Evolutionary conservation across 1,140 invertebrate species (phyloP), one percentile per base, ranked within the genome.

Genomic region (Aphis craccivora): DNA sequence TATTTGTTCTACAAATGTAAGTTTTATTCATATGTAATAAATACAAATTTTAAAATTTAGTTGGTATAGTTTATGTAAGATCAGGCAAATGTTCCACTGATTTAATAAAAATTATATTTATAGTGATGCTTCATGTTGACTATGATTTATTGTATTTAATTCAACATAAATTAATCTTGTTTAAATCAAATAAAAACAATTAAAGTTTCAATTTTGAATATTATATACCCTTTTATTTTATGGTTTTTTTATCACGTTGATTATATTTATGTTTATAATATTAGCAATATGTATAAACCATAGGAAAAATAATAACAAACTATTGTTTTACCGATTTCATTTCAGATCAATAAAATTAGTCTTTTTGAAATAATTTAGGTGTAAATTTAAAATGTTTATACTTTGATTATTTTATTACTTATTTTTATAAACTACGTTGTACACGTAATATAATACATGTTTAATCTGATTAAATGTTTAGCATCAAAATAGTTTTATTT

Each of bases 231-330:
- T 18, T 81, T 37, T 40, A 40, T 40, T 83, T 40, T 22, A 23
- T 40, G n/a, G 40, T 83, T 83, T 83, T 11, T 35, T 40, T 40
- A 40, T 51, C 37, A 3, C 2, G 22, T 83, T 23, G 22, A 37
- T 83, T 18, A 83, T 76, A 76, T 76, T 76, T 37, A 40, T 83
- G 81, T 83, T 83, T 11, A 81, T 83, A 83, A 83, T 81, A n/a
- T 81, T 35, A n/a, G 22, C 7, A 35, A 83, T 37, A 22, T 22
- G 22, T 23, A 23, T 37, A 37, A 2, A 9, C 18, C 6, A 18
- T 11, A 6, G 22, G 40, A 40, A 40, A 9, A 37, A 83, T 83
- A 37, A 37, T 37, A 23, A 8, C 6, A 30, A 22, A 23, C 35
- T 37, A 83, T 83, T 83, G 7, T 37, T 83, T 83, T 20, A 9